A percentile compares a stretch with the other conserved stretches of the same genome.
phyloP scores from a whole-genome alignment of 2,113 vertebrate genomes.

The Anas platyrhynchos region DNA sequence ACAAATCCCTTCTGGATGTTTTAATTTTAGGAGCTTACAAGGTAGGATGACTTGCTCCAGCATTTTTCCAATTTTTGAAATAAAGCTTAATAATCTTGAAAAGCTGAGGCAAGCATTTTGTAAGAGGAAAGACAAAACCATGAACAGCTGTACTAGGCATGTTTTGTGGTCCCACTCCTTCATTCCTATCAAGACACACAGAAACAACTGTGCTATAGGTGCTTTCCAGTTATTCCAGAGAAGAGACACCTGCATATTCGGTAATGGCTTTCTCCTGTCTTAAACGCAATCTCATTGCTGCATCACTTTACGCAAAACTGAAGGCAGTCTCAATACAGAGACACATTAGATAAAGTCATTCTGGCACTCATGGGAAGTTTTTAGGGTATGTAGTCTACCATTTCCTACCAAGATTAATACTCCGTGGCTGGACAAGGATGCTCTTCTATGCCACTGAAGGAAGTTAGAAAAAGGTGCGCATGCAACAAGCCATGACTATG shows the following conservation, averaged over 20 bases:
- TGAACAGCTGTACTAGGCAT: background rate
- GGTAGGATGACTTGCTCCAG: background rate
- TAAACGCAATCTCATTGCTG: background rate
- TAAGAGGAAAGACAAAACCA: background rate
- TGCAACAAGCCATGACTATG: background rate
- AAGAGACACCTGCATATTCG: background rate
- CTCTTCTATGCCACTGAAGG: background rate
- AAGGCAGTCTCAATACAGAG: background rate
- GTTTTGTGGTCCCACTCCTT: background rate
- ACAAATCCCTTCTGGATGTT: background rate
- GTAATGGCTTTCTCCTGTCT: background rate
- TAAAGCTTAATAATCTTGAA: background rate
- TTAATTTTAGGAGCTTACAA: background rate
- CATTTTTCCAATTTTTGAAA: background rate
- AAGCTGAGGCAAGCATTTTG: background rate
- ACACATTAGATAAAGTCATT: background rate
- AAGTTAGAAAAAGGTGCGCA: background rate
- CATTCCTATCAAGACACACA: background rate
- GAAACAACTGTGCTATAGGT: background rate
- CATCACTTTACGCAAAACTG: background rate
- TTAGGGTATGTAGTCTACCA: background rate
- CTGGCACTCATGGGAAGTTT: rapidly evolving
- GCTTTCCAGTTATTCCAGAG: background rate
- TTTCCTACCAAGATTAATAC: background rate
- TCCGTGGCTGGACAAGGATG: background rate